Evolutionary conservation across 2,797 vertebrate species (phyloP).

Genomic region (Astyanax mexicanus): DNA sequence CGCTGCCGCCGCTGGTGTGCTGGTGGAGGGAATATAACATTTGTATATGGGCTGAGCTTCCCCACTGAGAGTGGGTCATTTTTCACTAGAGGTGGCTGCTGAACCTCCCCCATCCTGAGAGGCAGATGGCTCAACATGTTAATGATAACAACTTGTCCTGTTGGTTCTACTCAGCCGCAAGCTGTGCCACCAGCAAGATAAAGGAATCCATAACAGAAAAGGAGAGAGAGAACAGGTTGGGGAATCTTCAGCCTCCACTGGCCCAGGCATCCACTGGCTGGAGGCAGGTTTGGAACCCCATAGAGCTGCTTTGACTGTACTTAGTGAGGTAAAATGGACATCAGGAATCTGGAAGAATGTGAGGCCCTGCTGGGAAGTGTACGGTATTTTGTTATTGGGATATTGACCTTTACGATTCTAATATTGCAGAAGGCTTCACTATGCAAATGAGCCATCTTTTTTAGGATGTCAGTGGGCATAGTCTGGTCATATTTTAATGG

Average conservation of each 20-base stretch:
- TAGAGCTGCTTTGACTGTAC: neutral
- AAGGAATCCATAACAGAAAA: neutral
- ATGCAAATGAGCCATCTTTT: no score
- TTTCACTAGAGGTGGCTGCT: neutral
- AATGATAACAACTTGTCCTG: neutral
- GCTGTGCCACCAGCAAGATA: neutral
- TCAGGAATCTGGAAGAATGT: neutral
- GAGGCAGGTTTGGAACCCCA: neutral
- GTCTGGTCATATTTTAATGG: no score
- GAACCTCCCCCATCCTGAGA: neutral
- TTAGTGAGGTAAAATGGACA: neutral
- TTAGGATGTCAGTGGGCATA: no score
- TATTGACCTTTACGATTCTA: neutral
- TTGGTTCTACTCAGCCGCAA: neutral
- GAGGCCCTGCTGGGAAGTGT: neutral
- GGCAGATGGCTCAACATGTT: neutral
- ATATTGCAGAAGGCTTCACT: neutral
- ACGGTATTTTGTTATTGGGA: neutral
- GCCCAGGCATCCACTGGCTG: neutral
- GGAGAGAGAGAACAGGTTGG: neutral
- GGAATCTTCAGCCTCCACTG: neutral
- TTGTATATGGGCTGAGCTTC: neutral
- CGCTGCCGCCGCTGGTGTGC: neutral
- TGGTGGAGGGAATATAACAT: neutral
- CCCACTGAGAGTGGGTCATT: neutral